A percentile compares a stretch with the other conserved stretches of the same genome.
These are phyloP conservation scores for Rhynchophorus ferrugineus DNA, from an alignment of 1,140 invertebrate genomes.

Conservation along the genomic window DNA sequence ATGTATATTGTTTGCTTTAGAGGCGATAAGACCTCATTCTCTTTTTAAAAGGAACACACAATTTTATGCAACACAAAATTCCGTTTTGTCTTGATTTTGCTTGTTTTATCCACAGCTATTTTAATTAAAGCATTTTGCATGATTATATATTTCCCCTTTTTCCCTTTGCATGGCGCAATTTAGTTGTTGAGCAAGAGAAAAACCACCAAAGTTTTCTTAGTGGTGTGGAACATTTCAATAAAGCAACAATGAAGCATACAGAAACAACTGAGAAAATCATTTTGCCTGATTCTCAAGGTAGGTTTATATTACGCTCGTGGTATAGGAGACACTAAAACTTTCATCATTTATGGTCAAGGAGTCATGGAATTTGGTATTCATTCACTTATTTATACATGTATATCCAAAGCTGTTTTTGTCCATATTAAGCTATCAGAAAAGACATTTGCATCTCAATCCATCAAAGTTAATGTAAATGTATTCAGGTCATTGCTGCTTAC, in stretches of 20 bases:
- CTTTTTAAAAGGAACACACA: too few relatives aligned
- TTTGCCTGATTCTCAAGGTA: conserved; percentile 67
- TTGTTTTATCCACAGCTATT: too few relatives aligned
- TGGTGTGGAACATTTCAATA: conserved; percentile 65
- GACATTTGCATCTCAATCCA: neutral
- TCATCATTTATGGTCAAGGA: too few relatives aligned
- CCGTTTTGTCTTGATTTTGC: neutral
- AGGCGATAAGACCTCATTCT: neutral
- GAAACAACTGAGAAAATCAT: conserved; percentile 69
- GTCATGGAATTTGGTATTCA: too few relatives aligned
- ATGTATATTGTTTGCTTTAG: neutral
- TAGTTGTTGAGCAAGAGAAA: conserved; percentile 57
- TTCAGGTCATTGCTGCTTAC: too few relatives aligned
- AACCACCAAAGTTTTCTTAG: conserved; percentile 58
- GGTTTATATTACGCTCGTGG: neutral
- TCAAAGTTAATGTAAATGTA: neutral
- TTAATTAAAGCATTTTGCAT: too few relatives aligned
- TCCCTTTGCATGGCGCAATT: conserved; percentile 29
- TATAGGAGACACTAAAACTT: too few relatives aligned
- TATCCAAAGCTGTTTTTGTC: neutral
- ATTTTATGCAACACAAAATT: too few relatives aligned
- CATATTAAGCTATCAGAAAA: neutral
- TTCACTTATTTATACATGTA: neutral
- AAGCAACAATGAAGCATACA: conserved; percentile 64
- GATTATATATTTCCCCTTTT: too few relatives aligned